A percentile compares a stretch with the other conserved stretches of the same genome.
phyloP scores from a whole-genome alignment of 64 coral and sea anemone genomes.

The Montipora foliosa region DNA sequence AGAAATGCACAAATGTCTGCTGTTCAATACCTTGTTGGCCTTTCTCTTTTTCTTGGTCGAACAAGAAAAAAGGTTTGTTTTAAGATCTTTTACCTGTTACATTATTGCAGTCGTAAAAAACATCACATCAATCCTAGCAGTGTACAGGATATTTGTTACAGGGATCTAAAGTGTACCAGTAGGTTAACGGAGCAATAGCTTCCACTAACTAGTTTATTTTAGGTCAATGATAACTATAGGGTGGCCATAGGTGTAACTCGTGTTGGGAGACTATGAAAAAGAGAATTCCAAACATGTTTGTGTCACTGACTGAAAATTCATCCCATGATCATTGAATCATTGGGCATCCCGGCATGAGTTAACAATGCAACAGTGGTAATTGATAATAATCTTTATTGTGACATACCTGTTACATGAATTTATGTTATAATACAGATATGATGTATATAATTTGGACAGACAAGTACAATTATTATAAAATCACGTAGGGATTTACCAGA shows the following conservation, averaged over 20 bases:
- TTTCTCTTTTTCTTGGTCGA: slow-evolving; percentile 25
- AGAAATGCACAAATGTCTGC: slow-evolving; percentile 18
- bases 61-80: slow-evolving; percentile 18
- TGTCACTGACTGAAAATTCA: neutral
- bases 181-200: neutral
- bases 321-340: neutral
- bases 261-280: neutral
- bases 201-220: neutral
- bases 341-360: neutral
- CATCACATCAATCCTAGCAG: slow-evolving; percentile 1
- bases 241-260: neutral
- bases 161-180: neutral
- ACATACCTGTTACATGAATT: neutral
- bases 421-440: neutral
- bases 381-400: neutral
- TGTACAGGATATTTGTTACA: neutral
- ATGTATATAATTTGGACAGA: neutral
- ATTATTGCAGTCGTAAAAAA: neutral
- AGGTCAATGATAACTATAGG: neutral
- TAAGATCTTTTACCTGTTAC: slow-evolving; percentile 5
- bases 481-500: neutral
- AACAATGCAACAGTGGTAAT: neutral
- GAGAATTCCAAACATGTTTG: neutral
- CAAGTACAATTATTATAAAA: neutral
- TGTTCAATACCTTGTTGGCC: slow-evolving; percentile 14